Conservation (phyloP, 2,113 vertebrate genomes). For the Boleophthalmus pectinirostris region DNA sequence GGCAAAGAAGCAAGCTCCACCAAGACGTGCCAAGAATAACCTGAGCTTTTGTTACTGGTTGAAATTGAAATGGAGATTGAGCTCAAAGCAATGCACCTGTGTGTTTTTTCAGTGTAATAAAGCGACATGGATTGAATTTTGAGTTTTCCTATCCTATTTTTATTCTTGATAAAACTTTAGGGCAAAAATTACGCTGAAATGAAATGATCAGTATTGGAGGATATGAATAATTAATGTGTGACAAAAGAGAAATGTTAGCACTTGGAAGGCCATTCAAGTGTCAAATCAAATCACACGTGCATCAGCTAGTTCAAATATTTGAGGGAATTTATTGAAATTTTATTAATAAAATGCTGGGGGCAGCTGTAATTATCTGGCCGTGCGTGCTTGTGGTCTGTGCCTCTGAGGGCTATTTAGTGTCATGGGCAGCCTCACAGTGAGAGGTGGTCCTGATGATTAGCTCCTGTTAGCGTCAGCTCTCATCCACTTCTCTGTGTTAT, state of each 20-base stretch:
- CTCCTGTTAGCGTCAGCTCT: conserved; percentile 69
- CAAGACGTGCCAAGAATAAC: conserved; percentile 40
- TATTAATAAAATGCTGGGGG: conserved; percentile 59
- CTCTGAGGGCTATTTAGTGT: conserved; percentile 65
- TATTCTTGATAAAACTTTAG: conserved; percentile 1
- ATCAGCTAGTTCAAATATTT: conserved; percentile 63
- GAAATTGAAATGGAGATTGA: conserved; percentile 13
- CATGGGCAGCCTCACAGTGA: conserved; percentile 56
- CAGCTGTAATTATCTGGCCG: conserved; percentile 62
- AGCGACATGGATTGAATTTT: conserved; percentile 6
- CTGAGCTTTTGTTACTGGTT: conserved; percentile 48
- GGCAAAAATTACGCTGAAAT: conserved; percentile 10
- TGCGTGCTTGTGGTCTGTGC: conserved; percentile 36
- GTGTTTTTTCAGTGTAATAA: conserved; percentile 10
- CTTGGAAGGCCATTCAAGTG: conserved; percentile 43
- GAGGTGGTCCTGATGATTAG: conserved; percentile 68
- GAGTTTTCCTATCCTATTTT: background rate
- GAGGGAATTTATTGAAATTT: conserved; percentile 59
- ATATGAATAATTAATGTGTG: conserved; percentile 30
- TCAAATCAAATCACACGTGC: conserved; percentile 56
- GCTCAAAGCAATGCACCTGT: conserved; percentile 42
- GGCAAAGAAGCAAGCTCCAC: conserved; percentile 37
- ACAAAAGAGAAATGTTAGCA: conserved; percentile 47
- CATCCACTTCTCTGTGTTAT: conserved; percentile 67
- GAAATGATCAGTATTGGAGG: conserved; percentile 31